A percentile compares a stretch with the other conserved stretches of the same genome.
These are phyloP conservation scores for Ichneumoninae sp. DNA, from an alignment of 2,888 invertebrate species.

Conservation along the genomic window DNA sequence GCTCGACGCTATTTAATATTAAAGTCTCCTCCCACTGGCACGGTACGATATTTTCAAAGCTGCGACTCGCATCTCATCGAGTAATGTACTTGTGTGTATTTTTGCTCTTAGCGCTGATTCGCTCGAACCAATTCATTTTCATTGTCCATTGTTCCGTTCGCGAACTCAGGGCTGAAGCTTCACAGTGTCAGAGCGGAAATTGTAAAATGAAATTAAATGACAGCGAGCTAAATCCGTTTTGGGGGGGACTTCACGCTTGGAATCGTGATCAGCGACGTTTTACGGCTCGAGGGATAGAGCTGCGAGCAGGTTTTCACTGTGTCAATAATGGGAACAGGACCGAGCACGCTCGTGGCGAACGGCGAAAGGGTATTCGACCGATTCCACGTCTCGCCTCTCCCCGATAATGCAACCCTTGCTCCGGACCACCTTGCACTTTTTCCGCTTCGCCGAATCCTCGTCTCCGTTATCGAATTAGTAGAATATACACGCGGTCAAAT, in stretches of 20 bases:
- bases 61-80: neutral
- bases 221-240: slow-evolving; percentile 9
- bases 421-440: slow-evolving; percentile 53
- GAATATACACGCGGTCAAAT: slow-evolving; percentile 21
- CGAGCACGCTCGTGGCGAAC: slow-evolving; percentile 36
- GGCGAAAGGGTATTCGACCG: slow-evolving; percentile 10
- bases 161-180: neutral
- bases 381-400: neutral
- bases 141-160: neutral
- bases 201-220: slow-evolving; percentile 35
- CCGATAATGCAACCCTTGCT: slow-evolving; percentile 47
- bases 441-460: slow-evolving; percentile 18
- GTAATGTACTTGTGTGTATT: neutral
- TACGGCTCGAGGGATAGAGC: slow-evolving; percentile 17
- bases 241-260: slow-evolving; percentile 3
- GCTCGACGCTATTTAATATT: neutral
- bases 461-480: slow-evolving; percentile 54
- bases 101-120: neutral
- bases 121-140: neutral
- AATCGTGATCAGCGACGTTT: slow-evolving; percentile 61
- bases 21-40: neutral
- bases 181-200: neutral
- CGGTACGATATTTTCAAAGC: neutral
- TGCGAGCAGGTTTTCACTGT: slow-evolving; percentile 16
- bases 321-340: neutral